Base-by-base conservation (phyloP, 1,140 invertebrate species). In the Drosophila leontia region DNA sequence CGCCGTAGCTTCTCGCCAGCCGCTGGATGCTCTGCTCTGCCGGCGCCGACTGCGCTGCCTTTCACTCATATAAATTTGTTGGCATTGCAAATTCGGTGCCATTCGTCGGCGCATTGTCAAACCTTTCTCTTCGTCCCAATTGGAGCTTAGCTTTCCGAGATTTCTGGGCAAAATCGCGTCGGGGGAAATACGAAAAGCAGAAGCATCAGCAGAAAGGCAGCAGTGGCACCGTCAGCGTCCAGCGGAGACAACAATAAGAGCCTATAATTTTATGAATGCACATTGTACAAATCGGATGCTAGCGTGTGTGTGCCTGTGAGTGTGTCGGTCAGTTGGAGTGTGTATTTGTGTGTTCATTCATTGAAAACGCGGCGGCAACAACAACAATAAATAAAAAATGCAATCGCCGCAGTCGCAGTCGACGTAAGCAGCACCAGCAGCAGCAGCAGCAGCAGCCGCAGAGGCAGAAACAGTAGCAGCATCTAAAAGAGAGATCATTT, bases 11-110 rank as follows among this genome's bases (percentile, higher is more conserved):
- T 37, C 34, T 37, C 34, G 51, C 34, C 51, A n/a, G 35, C 69
- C 60, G 35, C 48, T 42, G 67, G 32, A 68, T 55, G 63, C 71
- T 75, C 42, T 34, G 68, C 68, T 44, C 75, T 72, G 34, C 68
- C 68, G 55, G 47, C 78, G 85, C 35, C 55, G 68, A 58, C 81
- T 55, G 79, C 78, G 82, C 79, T 91, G 87, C 91, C 87, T 92
- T 92, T 92, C 91, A 92, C 91, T 92, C 86, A 91, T 92, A 92
- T 92, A 92, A 92, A 92, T 91, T 88, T 76, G 80, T 82, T 80
- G 81, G 75, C 82, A 91, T 82, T 91, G 80, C 82, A 91, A 83
- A 91, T 83, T 86, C 81, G 71, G 70, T 90, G 85, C 87, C 91
- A 92, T 92, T 92, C 82, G 75, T 78, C 69, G 69, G 75, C 75